These are phyloP conservation scores for Melanotaenia duboulayi DNA, from an alignment of 2,113 vertebrate species.

Conservation along the genomic window DNA sequence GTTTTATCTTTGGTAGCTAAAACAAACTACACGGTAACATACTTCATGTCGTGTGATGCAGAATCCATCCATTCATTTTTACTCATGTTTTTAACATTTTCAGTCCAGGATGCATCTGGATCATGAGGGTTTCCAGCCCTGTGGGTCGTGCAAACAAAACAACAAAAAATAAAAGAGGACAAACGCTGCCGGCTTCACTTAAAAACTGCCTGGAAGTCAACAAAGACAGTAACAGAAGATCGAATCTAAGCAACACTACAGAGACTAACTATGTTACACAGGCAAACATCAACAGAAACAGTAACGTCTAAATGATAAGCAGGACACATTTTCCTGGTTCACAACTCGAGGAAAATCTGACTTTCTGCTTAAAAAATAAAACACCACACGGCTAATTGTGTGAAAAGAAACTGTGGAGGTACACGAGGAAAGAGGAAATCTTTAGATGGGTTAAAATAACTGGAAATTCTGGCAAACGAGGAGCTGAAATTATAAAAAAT, in stretches of 20 bases:
- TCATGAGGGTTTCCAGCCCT: neutral
- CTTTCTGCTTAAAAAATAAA: slow-evolving; percentile 64
- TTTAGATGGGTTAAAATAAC: neutral
- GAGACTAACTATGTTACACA: slow-evolving; percentile 50
- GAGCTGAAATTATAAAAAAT: neutral
- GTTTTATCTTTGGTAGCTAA: slow-evolving; percentile 54
- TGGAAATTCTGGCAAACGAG: neutral
- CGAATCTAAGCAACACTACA: slow-evolving; percentile 63
- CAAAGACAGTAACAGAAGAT: slow-evolving; percentile 56
- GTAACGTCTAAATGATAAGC: slow-evolving; percentile 41
- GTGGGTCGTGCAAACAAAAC: slow-evolving; percentile 9
- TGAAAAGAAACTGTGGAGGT: slow-evolving; percentile 68
- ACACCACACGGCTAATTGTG: slow-evolving; percentile 70
- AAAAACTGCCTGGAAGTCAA: slow-evolving; percentile 35
- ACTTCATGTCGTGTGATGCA: slow-evolving; percentile 30
- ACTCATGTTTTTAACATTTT: slow-evolving; percentile 11
- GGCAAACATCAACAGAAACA: slow-evolving; percentile 48
- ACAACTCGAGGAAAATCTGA: slow-evolving; percentile 47
- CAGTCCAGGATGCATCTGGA: slow-evolving; percentile 9
- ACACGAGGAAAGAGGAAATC: neutral
- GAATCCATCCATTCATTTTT: slow-evolving; percentile 15
- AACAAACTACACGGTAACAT: slow-evolving; percentile 36
- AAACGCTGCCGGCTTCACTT: neutral
- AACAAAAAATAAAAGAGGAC: neutral
- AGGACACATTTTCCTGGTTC: slow-evolving; percentile 12